Conservation (phyloP, 2,888 invertebrate species). For the Standfussiana lucernea region DNA sequence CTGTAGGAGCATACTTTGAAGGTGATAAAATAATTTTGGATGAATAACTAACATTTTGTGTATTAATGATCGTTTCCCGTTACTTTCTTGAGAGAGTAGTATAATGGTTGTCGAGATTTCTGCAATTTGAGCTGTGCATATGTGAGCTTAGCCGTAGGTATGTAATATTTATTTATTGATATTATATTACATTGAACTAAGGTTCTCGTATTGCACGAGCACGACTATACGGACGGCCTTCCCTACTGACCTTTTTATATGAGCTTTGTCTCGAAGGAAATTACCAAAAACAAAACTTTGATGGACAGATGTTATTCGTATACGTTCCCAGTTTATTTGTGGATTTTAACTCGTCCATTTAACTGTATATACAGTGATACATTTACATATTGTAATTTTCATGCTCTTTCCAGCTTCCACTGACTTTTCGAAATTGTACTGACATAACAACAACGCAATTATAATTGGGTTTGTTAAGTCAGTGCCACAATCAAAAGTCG, state of each 20-base stretch:
- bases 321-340: background rate
- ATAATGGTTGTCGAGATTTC: too few species aligned
- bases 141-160: background rate
- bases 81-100: too few species aligned
- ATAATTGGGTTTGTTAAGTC: background rate
- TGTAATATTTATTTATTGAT: background rate
- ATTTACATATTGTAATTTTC: too few species aligned
- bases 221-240: background rate
- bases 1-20: too few species aligned
- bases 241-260: slow-evolving; percentile 19
- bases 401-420: background rate
- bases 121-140: background rate
- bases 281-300: slow-evolving; percentile 9
- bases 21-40: too few species aligned
- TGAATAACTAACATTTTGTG: too few species aligned
- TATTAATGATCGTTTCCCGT: too few species aligned
- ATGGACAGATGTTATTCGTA: background rate
- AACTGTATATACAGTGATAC: too few species aligned
- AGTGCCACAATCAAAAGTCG: too few species aligned
- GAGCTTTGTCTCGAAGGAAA: slow-evolving; percentile 13
- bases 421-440: background rate
- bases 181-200: background rate
- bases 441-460: background rate
- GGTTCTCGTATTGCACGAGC: slow-evolving; percentile 1
- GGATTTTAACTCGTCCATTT: too few species aligned